These are phyloP conservation scores for Luscinia luscinia DNA, from an alignment of 2,797 vertebrate species.

Conservation along the genomic window DNA sequence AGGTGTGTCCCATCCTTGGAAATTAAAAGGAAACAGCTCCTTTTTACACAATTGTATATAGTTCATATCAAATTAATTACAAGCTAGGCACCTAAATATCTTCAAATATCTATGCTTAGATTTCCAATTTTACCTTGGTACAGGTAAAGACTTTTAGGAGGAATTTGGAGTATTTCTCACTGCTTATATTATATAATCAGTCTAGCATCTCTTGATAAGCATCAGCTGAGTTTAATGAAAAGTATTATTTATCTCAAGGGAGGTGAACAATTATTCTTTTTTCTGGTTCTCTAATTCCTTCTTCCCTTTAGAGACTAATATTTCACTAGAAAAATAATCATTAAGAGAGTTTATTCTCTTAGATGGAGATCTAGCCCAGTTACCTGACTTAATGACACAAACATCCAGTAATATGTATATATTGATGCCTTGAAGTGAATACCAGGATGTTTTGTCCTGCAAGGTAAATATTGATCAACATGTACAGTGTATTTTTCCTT, in stretches of 20 bases:
- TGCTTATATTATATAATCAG: neutral
- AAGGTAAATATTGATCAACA: conserved; percentile 65
- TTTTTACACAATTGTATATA: neutral
- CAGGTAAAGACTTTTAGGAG: neutral
- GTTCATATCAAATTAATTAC: neutral
- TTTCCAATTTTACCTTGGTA: neutral
- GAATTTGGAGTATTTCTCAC: neutral
- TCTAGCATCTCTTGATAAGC: conserved; percentile 9
- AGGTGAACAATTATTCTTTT: conserved; percentile 64
- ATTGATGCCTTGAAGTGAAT: conserved; percentile 57
- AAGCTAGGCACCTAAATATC: neutral
- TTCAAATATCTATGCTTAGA: neutral
- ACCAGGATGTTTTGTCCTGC: conserved; percentile 43
- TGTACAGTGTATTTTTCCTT: conserved; percentile 55
- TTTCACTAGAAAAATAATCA: conserved; percentile 52
- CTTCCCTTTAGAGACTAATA: conserved; percentile 44
- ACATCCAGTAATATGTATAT: conserved; percentile 51
- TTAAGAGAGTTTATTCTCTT: conserved; percentile 43
- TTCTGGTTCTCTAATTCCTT: conserved; percentile 61
- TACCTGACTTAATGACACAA: conserved; percentile 59
- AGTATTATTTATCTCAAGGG: conserved; percentile 59
- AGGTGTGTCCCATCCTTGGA: neutral
- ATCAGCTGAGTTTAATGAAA: conserved; percentile 54
- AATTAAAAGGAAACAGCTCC: neutral
- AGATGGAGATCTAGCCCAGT: conserved; percentile 41